These are phyloP conservation scores for Limnephilus auricula DNA, from an alignment of 2,888 invertebrate species.

Conservation along the genomic window DNA sequence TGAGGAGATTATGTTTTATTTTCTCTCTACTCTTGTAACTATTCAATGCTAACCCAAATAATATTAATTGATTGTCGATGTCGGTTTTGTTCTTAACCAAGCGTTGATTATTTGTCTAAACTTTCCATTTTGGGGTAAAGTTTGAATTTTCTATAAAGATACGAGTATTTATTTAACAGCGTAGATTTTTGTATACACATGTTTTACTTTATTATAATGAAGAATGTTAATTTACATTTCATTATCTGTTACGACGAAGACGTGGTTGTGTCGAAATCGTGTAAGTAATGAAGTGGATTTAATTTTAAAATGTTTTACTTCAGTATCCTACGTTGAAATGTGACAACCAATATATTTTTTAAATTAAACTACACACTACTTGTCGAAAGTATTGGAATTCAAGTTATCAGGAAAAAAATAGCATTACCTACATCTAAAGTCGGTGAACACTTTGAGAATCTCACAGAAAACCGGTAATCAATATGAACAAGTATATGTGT, in stretches of 20 bases:
- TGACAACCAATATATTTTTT: too few relatives aligned
- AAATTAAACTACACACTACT: too few relatives aligned
- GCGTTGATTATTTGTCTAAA: conserved; percentile 14
- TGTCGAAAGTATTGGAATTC: too few relatives aligned
- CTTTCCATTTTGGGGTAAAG: background rate
- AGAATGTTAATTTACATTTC: too few relatives aligned
- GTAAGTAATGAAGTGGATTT: too few relatives aligned
- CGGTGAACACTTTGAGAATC: background rate
- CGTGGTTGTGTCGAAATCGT: too few relatives aligned
- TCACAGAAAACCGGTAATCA: background rate
- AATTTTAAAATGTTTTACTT: too few relatives aligned
- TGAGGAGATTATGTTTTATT: too few relatives aligned
- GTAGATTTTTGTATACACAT: background rate
- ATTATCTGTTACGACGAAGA: too few relatives aligned
- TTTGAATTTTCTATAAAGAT: background rate
- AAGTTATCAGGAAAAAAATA: background rate
- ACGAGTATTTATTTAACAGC: background rate
- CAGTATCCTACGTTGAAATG: too few relatives aligned
- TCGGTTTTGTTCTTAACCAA: conserved; percentile 26
- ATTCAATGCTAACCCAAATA: background rate
- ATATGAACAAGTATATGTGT: background rate
- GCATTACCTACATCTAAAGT: too few relatives aligned
- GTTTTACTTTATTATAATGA: too few relatives aligned
- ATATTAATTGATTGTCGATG: background rate
- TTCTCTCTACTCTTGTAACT: background rate